Evolutionary conservation across 1,140 invertebrate genomes (phyloP), one percentile per base, ranked within the genome.

Genomic region (Panagrolaimus sp.): DNA sequence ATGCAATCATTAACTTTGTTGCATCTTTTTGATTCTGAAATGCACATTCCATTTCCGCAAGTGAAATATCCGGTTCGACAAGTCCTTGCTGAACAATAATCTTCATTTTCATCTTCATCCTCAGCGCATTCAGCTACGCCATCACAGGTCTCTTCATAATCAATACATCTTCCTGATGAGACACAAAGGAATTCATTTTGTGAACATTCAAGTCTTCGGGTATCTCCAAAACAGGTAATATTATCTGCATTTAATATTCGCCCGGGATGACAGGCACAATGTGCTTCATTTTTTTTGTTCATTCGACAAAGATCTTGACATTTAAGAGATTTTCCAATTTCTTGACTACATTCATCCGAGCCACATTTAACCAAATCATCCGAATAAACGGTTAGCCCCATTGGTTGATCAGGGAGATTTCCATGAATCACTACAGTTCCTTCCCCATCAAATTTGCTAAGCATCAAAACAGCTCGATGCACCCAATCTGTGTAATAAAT

Each of bases 401-500:
- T 93, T 21, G 91, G 91, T 62, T 85, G 84, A 55, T 90, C 85
- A 1, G 21, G 15, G 8, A 72, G 26, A 32, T 72, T 65, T 24
- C 26, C 38, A 10, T 69, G 71, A 9, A 73, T 43, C 6, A 88
- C 85, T 38, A 92, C 87, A 75, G 90, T 86, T 84, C 91, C 88
- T n/a, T 88, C 88, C 17, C 90, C 91, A 7, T 90, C 90, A 68
- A 88, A 88, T 80, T 89, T 91, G 81, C 92, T 90, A 0, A 89
- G 90, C 55, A 91, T 84, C 43, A 90, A 85, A 21, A 92, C 89
- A 6, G 88, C 89, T 77, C 89, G 88, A 43, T 89, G 84, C 14
- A 90, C 88, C 90, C 90, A 91, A 83, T 93, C 91, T 0, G 90
- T 90, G 90, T 90, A 93, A 84, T 89, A 91, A 38, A 93, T 62